Conservation (phyloP, 2,888 invertebrate genomes). For the Idaea dimidiata region DNA sequence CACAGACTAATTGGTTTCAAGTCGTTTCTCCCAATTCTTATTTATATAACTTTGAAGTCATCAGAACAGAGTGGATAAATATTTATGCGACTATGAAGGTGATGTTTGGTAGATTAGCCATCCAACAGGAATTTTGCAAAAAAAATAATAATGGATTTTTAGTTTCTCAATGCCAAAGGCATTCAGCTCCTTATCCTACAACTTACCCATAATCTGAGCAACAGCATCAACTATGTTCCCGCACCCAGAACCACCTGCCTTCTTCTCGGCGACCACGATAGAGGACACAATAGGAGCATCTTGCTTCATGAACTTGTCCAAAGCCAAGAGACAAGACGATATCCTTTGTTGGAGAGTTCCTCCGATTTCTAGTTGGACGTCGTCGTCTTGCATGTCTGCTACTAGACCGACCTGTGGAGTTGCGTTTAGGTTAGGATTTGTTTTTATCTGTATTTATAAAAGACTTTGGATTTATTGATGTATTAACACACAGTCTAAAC, state of each 20-base stretch:
- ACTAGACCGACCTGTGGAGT: constrained; percentile 84
- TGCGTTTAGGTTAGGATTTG: neutral
- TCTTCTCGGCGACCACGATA: constrained; percentile 94
- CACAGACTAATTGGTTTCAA: no score
- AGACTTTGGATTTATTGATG: neutral
- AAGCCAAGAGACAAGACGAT: constrained; percentile 87
- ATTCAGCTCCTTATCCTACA: neutral
- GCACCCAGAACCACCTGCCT: constrained; percentile 80
- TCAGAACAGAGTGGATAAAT: no score
- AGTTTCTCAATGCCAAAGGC: no score
- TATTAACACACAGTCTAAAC: no score
- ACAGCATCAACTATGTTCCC: constrained; percentile 87
- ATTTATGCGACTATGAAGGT: no score
- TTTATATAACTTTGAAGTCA: no score
- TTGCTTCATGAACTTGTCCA: constrained; percentile 87
- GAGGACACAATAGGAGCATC: constrained; percentile 87
- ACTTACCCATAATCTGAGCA: constrained; percentile 82
- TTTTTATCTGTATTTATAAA: no score
- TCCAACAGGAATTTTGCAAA: no score
- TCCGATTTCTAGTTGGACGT: constrained; percentile 84
- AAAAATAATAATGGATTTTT: no score
- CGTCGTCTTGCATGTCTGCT: constrained; percentile 86
- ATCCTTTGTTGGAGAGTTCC: constrained; percentile 94
- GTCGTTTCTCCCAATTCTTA: no score
- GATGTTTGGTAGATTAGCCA: no score